Base-by-base conservation (phyloP, 2,797 vertebrate genomes). In the Hydrocynus forskahlii region DNA sequence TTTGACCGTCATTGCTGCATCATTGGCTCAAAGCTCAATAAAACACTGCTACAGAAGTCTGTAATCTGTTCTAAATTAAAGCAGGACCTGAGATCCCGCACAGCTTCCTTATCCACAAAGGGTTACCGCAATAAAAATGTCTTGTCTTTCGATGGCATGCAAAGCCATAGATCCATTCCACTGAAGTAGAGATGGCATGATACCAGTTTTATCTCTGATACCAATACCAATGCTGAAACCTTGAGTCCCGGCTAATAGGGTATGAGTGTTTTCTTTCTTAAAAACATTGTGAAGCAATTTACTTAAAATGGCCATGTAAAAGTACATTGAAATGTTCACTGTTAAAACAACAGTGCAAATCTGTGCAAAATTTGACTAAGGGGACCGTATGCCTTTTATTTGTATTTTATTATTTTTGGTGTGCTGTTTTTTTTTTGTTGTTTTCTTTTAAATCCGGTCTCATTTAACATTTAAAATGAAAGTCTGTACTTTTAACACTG, bases 1-100 rank as follows among this genome's bases (percentile, higher is more conserved):
- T 68, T 70, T 69, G 57, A 45, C 50, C 48, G 67, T 85, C 68
- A 73, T 69, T 69, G 66, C 59, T 76, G 29, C 59, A 60, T 67
- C 66, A 76, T 54, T 62, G 67, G 63, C 64, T 77, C 29, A 35
- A 25, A 57, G 45, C 57, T 43, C 55, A 25, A 82, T 29, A 48
- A 35, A 35, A 40, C 16, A 67, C 68, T 66, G 66, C 68, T 50
- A 5, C 10, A 1, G 29, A 67, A 69, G 25, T 75, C 55, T 45
- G 35, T 59, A 60, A 75, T 17, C 38, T n/a, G 2, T 54, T 29
- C 2, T 40, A 80, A 80, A 75, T 79, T 45, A 80, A 59, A 63
- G 57, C 45, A 19, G 40, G 43, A 29, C 67, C 57, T 14, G 16
- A 59, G 57, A 71, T 50, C 62, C 23, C 23, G 43, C 23, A 52